Conservation (phyloP, 2,888 invertebrate genomes). For the Parelbella ahira region DNA sequence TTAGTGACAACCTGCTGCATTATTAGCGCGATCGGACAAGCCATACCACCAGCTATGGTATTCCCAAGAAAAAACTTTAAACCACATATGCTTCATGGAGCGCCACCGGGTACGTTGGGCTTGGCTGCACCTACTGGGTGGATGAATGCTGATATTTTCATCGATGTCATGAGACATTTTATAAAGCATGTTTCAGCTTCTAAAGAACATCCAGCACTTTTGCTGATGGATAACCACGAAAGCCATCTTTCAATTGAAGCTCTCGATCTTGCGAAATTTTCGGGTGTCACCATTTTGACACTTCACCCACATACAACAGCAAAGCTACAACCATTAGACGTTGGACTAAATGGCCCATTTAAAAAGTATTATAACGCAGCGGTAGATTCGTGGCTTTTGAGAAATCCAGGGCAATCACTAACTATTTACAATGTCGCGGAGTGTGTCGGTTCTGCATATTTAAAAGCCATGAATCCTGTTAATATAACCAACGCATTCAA, state of each 20-base stretch:
- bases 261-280: conserved; percentile 28
- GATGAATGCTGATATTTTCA: conserved; percentile 35
- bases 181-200: conserved; percentile 25
- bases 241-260: conserved; percentile 26
- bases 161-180: conserved; percentile 25
- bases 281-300: conserved; percentile 28
- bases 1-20: neutral
- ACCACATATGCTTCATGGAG: neutral
- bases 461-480: too few species aligned
- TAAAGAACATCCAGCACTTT: conserved; percentile 25
- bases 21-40: neutral
- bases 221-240: conserved; percentile 31
- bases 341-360: conserved; percentile 29
- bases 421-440: conserved; percentile 29
- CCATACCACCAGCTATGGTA: neutral
- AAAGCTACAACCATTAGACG: conserved; percentile 31
- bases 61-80: conserved; percentile 1
- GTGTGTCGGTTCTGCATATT: too few species aligned
- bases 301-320: conserved; percentile 31
- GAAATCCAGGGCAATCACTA: conserved; percentile 28
- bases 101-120: neutral
- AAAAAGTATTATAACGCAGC: conserved; percentile 30
- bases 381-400: conserved; percentile 27
- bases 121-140: conserved; percentile 26
- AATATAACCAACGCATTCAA: conserved; percentile 34